phyloP scores from a whole-genome alignment of 2,797 vertebrate species.

The Pelobates cultripes region DNA sequence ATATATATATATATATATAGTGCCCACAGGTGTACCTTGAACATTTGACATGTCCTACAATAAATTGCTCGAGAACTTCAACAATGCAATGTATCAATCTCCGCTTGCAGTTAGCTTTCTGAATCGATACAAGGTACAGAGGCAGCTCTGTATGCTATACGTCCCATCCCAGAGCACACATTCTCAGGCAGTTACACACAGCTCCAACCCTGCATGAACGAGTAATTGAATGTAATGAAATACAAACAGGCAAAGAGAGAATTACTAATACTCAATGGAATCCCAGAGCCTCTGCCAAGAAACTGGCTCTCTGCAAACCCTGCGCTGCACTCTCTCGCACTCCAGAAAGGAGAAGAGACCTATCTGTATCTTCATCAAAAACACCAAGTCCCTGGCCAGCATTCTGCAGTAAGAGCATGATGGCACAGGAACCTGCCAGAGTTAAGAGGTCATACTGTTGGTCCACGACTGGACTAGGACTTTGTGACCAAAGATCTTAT shows the following conservation, averaged over 20 bases:
- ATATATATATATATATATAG: neutral
- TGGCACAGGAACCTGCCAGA: too few relatives aligned
- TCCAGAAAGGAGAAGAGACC: slow-evolving; percentile 6
- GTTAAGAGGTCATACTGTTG: too few relatives aligned
- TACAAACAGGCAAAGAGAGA: slow-evolving; percentile 39
- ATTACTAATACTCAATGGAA: slow-evolving; percentile 53
- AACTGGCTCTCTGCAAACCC: slow-evolving; percentile 23
- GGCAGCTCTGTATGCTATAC: neutral
- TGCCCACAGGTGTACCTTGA: neutral
- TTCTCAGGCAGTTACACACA: slow-evolving; percentile 43
- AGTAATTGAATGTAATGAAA: slow-evolving; percentile 46
- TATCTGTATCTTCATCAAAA: slow-evolving; percentile 18
- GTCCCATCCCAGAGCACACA: slow-evolving; percentile 5
- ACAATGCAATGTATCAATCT: neutral
- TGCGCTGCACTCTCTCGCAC: slow-evolving; percentile 5
- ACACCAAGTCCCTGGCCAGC: neutral
- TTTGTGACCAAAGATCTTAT: too few relatives aligned
- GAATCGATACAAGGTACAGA: neutral
- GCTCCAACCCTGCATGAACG: slow-evolving; percentile 36
- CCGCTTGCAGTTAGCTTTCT: neutral
- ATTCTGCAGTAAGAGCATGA: neutral
- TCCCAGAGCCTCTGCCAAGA: slow-evolving; percentile 36
- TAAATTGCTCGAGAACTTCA: neutral
- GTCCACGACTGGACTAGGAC: too few relatives aligned
- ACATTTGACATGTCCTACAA: neutral